phyloP scores from a whole-genome alignment of 2,888 invertebrate species.

The Myopa tessellatipennis region DNA sequence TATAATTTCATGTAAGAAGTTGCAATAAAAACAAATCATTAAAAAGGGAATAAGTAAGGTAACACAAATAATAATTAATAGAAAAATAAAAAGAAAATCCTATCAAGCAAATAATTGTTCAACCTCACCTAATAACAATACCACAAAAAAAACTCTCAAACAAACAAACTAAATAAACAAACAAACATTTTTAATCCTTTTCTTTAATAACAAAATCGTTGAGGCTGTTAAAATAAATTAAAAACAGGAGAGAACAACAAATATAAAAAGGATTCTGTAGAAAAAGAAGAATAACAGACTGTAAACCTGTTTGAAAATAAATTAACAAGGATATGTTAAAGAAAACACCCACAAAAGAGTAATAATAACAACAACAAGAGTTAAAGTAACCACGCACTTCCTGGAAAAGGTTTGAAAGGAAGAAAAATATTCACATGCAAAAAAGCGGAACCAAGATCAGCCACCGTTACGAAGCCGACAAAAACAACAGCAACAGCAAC shows the following conservation, averaged over 20 bases:
- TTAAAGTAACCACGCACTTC: constrained; percentile 16
- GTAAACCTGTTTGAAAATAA: constrained; percentile 20
- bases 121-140: not conserved
- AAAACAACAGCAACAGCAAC: constrained; percentile 16
- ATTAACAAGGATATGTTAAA: constrained; percentile 27
- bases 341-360: constrained; percentile 31
- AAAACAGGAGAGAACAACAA: constrained; percentile 22
- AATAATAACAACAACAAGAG: not conserved
- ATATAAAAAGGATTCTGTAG: not conserved
- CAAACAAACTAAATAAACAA: not conserved
- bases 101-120: no score
- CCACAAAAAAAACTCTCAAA: constrained; percentile 22
- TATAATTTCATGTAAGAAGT: not conserved
- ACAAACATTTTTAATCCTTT: not conserved
- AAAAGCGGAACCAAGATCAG: constrained; percentile 21
- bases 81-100: no score
- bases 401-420: constrained; percentile 12
- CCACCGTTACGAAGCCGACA: constrained; percentile 27
- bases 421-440: constrained; percentile 30
- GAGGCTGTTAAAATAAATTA: constrained; percentile 45
- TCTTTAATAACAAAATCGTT: constrained; percentile 19
- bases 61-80: no score
- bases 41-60: not conserved
- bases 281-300: not conserved
- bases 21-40: not conserved